These are phyloP conservation scores for Drosophila serrata DNA, from an alignment of 1,140 invertebrate genomes.

Conservation along the genomic window DNA sequence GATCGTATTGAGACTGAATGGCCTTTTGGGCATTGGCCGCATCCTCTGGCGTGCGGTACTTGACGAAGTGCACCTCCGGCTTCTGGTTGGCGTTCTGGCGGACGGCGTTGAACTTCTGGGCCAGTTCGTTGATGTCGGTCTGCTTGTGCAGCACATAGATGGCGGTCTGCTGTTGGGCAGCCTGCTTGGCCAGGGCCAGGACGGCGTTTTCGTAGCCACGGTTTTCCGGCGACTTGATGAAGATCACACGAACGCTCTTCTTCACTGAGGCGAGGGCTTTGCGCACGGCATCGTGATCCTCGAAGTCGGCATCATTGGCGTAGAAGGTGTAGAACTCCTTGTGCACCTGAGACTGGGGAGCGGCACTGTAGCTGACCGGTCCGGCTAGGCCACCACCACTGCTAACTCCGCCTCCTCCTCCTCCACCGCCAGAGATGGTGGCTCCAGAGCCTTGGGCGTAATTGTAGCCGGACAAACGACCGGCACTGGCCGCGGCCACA, in stretches of 20 bases:
- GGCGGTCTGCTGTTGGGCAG: slow-evolving; percentile 70
- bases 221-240: slow-evolving; percentile 73
- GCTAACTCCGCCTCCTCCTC: slow-evolving; percentile 4
- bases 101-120: slow-evolving; percentile 72
- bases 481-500: slow-evolving; percentile 64
- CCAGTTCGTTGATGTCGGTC: slow-evolving; percentile 66
- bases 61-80: slow-evolving; percentile 80
- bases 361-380: slow-evolving; percentile 58
- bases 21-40: slow-evolving; percentile 71
- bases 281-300: slow-evolving; percentile 59
- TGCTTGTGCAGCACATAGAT: slow-evolving; percentile 79
- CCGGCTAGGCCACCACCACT: slow-evolving; percentile 39
- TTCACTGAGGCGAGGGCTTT: slow-evolving; percentile 51
- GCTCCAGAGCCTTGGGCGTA: slow-evolving; percentile 55
- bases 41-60: slow-evolving; percentile 77
- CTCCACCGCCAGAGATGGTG: slow-evolving; percentile 11
- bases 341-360: slow-evolving; percentile 50
- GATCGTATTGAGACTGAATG: slow-evolving; percentile 75
- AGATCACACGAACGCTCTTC: slow-evolving; percentile 72
- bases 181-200: slow-evolving; percentile 69
- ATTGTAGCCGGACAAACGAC: slow-evolving; percentile 71
- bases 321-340: slow-evolving; percentile 71
- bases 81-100: slow-evolving; percentile 61
- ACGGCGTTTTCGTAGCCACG: slow-evolving; percentile 71
- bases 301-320: slow-evolving; percentile 70